These are phyloP conservation scores for Australoheros scitulus DNA, from an alignment of 2,113 vertebrate species.

Conservation along the genomic window DNA sequence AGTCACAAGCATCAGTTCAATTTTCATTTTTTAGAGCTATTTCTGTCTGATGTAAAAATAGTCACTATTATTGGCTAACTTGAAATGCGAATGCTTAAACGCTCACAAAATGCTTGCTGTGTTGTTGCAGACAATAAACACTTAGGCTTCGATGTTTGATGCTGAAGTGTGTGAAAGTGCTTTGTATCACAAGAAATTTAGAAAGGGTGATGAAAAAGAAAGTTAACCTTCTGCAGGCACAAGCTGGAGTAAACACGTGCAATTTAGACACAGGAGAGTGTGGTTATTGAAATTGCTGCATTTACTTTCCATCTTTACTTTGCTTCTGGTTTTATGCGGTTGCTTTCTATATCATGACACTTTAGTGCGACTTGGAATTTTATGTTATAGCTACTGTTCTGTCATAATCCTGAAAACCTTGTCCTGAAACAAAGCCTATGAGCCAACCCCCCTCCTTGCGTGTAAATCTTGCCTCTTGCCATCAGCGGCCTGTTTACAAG, in stretches of 20 bases:
- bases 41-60: slow-evolving; percentile 16
- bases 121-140: neutral
- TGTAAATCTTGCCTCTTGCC: neutral
- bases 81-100: slow-evolving; percentile 12
- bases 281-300: neutral
- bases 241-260: neutral
- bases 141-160: neutral
- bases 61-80: neutral
- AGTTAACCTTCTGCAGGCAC: neutral
- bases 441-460: neutral
- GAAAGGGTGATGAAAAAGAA: neutral
- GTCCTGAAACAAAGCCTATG: neutral
- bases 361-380: neutral
- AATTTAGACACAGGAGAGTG: neutral
- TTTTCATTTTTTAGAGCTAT: slow-evolving; percentile 8
- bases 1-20: slow-evolving; percentile 1
- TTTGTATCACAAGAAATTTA: neutral
- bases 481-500: slow-evolving; percentile 4
- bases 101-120: neutral
- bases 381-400: neutral
- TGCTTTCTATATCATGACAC: neutral
- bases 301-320: neutral
- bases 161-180: neutral
- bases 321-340: neutral
- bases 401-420: neutral